Evolutionary conservation across 2,797 vertebrate genomes (phyloP), one percentile per base, ranked within the genome.

Genomic region (Coilia nasus): DNA sequence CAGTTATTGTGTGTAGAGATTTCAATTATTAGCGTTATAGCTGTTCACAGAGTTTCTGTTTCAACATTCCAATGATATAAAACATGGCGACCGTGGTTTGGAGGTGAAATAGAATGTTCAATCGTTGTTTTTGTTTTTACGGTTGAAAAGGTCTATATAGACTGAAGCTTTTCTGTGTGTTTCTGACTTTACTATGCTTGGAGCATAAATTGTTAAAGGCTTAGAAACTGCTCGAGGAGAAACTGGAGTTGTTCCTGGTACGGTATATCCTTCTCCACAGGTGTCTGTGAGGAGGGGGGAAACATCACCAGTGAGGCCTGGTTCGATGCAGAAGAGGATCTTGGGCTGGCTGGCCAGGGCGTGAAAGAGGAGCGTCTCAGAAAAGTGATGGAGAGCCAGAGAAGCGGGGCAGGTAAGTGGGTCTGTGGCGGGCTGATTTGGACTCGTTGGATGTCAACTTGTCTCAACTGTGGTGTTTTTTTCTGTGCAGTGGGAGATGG

Each of bases 261-360:
- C 23, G 84, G 9, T 83, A 41, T 57, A 15, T n/a, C 11, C 28
- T n/a, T 28, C 35, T 54, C 46, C 75, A 12, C 50, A 88, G 91
- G 86, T 81, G 81, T 9, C 2, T 9, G 47, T 23, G 88, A 89
- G 84, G 93, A 44, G 64, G 11, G 64, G 2, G 71, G 17, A 11
- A 78, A 78, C 11, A 17, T 44, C 81, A 10, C n/a, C 0, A 86
- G 41, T 0, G 94, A 95, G 87, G 67, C 31, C 0, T 95, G 94
- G 95, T 95, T 89, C 9, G 94, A 96, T 85, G 95, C 95, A 9
- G 87, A 93, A 41, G 95, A 95, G 82, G 85, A 92, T 12, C 84
- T 95, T 87, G 46, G 86, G 25, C 78, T 62, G 81, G 50, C 46
- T 35, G 2, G 41, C 15, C 80, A 57, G 21, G 83, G 56, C 81